Evolutionary conservation across 1,140 invertebrate genomes (phyloP).

Genomic region (Drosophila trapezifrons): DNA sequence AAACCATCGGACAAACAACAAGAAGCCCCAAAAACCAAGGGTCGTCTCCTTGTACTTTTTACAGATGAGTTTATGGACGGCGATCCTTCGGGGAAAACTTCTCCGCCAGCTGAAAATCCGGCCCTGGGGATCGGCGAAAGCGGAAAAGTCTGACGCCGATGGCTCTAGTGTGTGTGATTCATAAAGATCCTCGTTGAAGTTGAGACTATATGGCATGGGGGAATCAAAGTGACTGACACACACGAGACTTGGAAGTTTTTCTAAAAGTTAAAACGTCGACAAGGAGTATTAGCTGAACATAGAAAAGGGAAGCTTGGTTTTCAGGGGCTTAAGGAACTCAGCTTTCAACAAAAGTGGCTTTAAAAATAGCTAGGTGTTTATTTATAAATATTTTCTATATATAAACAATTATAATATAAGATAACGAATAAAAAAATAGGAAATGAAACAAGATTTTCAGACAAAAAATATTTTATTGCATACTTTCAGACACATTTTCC

Average conservation of each 20-base stretch:
- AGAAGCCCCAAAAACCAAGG: conserved; percentile 30
- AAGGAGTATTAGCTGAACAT: neutral
- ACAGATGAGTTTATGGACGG: conserved; percentile 66
- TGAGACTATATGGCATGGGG: conserved; percentile 21
- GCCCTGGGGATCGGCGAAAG: conserved; percentile 23
- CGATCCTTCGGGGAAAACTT: conserved; percentile 65
- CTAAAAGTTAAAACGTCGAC: neutral
- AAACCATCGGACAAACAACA: conserved; percentile 72
- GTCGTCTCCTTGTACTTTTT: conserved; percentile 57
- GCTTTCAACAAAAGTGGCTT: too few relatives aligned
- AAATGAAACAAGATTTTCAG: too few relatives aligned
- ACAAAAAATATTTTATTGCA: neutral
- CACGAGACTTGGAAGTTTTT: conserved; percentile 6
- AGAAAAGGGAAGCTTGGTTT: neutral
- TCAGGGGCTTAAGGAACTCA: too few relatives aligned
- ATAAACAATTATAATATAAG: neutral
- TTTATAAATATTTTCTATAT: neutral
- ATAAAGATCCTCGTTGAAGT: conserved; percentile 54
- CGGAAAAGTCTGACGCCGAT: conserved; percentile 35
- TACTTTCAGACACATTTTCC: too few relatives aligned
- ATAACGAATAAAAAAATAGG: neutral
- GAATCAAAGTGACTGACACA: conserved; percentile 16
- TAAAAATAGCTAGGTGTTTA: neutral
- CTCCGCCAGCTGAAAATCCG: conserved; percentile 11
- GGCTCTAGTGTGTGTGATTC: conserved; percentile 47